phyloP scores from a whole-genome alignment of 2,888 invertebrate species.

The Dioctria rufipes region DNA sequence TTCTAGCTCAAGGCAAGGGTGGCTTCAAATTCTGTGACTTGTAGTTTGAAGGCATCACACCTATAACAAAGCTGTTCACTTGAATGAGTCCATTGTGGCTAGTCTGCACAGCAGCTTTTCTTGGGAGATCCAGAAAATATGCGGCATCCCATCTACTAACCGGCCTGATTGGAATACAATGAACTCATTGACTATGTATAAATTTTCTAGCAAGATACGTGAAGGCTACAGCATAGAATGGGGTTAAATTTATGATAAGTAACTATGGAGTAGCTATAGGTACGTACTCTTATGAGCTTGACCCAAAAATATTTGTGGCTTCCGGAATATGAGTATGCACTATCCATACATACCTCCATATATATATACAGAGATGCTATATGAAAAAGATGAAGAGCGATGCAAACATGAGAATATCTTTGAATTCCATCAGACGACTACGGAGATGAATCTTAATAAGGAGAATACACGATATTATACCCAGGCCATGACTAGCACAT shows the following conservation, averaged over 20 bases:
- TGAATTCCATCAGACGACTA: slow-evolving; percentile 43
- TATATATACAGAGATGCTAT: not conserved
- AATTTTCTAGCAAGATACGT: slow-evolving; percentile 50
- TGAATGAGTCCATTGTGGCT: slow-evolving; percentile 32
- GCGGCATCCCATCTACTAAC: not conserved
- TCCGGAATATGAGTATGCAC: slow-evolving; percentile 49
- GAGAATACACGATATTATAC: slow-evolving; percentile 16
- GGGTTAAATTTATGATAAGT: too few relatives aligned
- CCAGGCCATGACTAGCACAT: slow-evolving; percentile 2
- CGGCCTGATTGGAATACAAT: slow-evolving; percentile 55
- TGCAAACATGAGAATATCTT: slow-evolving; percentile 42
- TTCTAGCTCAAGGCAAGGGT: not conserved
- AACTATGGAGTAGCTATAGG: too few relatives aligned
- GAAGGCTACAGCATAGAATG: not conserved
- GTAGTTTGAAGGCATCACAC: slow-evolving; percentile 3
- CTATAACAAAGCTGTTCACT: not conserved
- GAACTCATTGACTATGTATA: slow-evolving; percentile 58
- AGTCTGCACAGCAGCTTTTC: not conserved
- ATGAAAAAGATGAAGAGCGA: slow-evolving; percentile 15
- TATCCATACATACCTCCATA: not conserved
- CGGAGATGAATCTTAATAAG: slow-evolving; percentile 51
- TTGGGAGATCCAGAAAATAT: not conserved
- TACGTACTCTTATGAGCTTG: slow-evolving; percentile 13
- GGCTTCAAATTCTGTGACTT: not conserved
- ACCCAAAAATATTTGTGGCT: slow-evolving; percentile 56